Conservation (phyloP, 2,888 invertebrate species). For the Caenorhabditis macrosperma region DNA sequence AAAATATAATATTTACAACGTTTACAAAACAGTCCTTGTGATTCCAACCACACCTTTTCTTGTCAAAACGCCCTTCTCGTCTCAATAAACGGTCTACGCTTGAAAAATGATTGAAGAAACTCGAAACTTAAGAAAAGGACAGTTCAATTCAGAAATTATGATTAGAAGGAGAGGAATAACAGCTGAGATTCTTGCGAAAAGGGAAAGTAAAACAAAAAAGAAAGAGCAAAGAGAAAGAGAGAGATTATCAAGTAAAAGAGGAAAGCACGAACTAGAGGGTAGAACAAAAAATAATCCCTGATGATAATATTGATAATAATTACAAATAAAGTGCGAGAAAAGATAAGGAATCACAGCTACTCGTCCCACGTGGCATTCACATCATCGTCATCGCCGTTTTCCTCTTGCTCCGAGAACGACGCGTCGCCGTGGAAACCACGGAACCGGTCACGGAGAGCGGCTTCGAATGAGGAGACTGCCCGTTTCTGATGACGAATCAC, state of each 20-base stretch:
- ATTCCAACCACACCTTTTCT: no score
- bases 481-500: constrained; percentile 16
- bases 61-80: neutral
- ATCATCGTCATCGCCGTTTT: constrained; percentile 52
- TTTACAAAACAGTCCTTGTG: no score
- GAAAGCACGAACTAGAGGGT: neutral
- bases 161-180: no score
- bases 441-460: constrained; percentile 57
- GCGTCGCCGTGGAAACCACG: constrained; percentile 58
- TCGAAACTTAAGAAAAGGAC: neutral
- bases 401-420: constrained; percentile 61
- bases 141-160: neutral
- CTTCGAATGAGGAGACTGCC: constrained; percentile 51
- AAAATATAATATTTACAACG: no score
- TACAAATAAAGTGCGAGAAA: constrained; percentile 26
- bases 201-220: neutral
- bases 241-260: neutral
- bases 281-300: neutral
- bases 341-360: neutral
- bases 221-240: neutral
- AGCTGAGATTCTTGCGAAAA: neutral
- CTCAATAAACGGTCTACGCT: neutral
- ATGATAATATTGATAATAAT: constrained; percentile 11
- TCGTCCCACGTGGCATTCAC: constrained; percentile 58
- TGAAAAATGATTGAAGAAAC: neutral